Base-by-base conservation (phyloP, 1,140 invertebrate species). In the Heliconius hermathena region DNA sequence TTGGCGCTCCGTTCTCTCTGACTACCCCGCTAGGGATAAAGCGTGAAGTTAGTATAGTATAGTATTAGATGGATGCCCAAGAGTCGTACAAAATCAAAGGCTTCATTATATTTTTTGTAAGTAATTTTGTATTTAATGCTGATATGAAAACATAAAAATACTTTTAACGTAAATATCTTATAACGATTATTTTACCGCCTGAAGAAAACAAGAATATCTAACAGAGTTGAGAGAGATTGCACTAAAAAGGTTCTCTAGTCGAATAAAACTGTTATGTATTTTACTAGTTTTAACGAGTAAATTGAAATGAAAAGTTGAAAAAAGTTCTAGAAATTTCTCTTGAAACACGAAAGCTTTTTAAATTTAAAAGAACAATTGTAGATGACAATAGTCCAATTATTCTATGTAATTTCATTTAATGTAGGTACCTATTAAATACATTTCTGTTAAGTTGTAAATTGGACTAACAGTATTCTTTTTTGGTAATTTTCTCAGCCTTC, bases 261-360 rank as follows among this genome's bases (percentile, higher is more conserved):
- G 26, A 26, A 26, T 66, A 66, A 29, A 29, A 26, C 22, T 66
- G 11, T 66, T 66, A 66, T 66, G 60, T 66, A 66, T 66, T 66
- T 66, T 26, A 16, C 26, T 66, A 66, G 60, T 29, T 66, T 66
- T 66, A 66, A 66, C 60, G 60, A 66, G 22, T 13, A 66, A 66
- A 26, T 66, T 66, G 22, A 66, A 66, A 66, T 66, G 26, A 66
- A 66, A 66, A 66, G 60, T 66, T 66, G 11, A 29, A 29, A 11
- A 66, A n/a, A 66, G 60, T 13, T 29, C 22, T 66, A 66, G 9
- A 66, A 66, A 29, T 3, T 66, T 66, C 22, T 66, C 22, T 66
- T 66, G 60, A 29, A 66, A 66, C 26, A 66, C 3, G 9, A 26
- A 66, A 66, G 60, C 22, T 29, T 66, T 66, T 66, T 26, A 66